These are phyloP conservation scores for Pseudachorutes palmiensis DNA, from an alignment of 1,140 invertebrate species.

Conservation along the genomic window DNA sequence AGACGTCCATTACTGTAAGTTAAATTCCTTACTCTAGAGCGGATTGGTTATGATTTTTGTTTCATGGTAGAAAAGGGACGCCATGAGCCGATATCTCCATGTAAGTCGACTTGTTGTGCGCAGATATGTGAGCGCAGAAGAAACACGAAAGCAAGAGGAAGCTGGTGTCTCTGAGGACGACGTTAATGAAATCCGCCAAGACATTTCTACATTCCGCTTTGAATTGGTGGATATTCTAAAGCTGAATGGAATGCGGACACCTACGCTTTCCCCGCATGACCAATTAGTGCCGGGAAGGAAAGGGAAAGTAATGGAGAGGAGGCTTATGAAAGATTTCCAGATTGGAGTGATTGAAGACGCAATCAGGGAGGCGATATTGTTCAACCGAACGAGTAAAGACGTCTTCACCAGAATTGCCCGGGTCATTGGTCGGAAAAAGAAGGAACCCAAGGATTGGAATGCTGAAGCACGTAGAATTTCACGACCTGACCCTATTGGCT, in stretches of 20 bases:
- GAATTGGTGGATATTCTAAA: conserved; percentile 93
- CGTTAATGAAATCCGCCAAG: conserved; percentile 97
- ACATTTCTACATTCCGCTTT: conserved; percentile 87
- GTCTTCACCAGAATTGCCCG: conserved; percentile 70
- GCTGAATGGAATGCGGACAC: conserved; percentile 79
- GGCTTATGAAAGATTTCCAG: conserved; percentile 80
- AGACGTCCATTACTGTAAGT: conserved; percentile 78
- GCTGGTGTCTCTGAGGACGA: conserved; percentile 98
- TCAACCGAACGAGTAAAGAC: conserved; percentile 55
- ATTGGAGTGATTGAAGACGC: conserved; percentile 76
- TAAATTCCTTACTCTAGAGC: too few relatives aligned
- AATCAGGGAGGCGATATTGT: conserved; percentile 62
- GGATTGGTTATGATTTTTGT: too few relatives aligned
- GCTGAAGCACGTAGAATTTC: conserved; percentile 61
- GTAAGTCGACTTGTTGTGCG: conserved; percentile 56
- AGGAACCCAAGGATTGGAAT: conserved; percentile 72
- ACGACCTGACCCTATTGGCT: conserved; percentile 65
- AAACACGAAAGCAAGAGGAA: conserved; percentile 75
- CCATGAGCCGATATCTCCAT: conserved; percentile 25
- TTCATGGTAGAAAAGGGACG: conserved; percentile 84
- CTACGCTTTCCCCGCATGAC: conserved; percentile 56
- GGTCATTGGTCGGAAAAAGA: conserved; percentile 60
- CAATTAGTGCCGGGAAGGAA: conserved; percentile 66
- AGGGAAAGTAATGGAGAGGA: conserved; percentile 70
- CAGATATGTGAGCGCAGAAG: conserved; percentile 90